Percentiles rank a stretch among this genome's conserved stretches.
Conservation (phyloP, 2,113 vertebrate species). For the Brevimyrus niger region DNA sequence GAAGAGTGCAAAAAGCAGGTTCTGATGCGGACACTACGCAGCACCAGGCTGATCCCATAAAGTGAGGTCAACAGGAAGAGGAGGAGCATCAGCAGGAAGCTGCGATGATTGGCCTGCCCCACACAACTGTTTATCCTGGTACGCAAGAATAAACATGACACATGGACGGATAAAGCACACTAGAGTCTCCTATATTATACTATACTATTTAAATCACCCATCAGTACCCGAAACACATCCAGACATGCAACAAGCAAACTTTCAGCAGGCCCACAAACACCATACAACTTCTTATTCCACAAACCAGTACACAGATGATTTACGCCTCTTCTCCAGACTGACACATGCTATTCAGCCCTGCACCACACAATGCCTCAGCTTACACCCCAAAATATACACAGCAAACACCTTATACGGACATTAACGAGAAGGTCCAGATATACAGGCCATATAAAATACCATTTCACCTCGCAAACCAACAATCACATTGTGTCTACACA, state of each 20-base stretch:
- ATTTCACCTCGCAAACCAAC: background rate
- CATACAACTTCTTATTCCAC: background rate
- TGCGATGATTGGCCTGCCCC: slow-evolving; percentile 86
- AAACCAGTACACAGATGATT: background rate
- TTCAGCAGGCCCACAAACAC: background rate
- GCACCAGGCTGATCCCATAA: slow-evolving; percentile 80
- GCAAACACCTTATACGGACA: background rate
- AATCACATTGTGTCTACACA: background rate
- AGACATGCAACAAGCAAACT: background rate
- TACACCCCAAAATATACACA: background rate
- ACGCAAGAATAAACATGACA: slow-evolving; percentile 23
- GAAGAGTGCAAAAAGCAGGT: slow-evolving; percentile 69
- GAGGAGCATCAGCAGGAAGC: slow-evolving; percentile 81
- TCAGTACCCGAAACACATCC: background rate
- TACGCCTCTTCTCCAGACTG: background rate
- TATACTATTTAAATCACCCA: background rate
- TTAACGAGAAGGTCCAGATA: background rate
- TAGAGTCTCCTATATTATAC: background rate
- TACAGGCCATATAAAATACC: background rate
- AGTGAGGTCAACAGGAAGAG: slow-evolving; percentile 83
- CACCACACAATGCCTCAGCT: background rate
- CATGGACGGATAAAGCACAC: slow-evolving; percentile 11
- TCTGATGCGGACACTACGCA: slow-evolving; percentile 69
- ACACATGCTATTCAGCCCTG: background rate
- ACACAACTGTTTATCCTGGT: slow-evolving; percentile 97